Base-by-base conservation (phyloP, 2,888 invertebrate species). In the Drosophila gaucha region DNA sequence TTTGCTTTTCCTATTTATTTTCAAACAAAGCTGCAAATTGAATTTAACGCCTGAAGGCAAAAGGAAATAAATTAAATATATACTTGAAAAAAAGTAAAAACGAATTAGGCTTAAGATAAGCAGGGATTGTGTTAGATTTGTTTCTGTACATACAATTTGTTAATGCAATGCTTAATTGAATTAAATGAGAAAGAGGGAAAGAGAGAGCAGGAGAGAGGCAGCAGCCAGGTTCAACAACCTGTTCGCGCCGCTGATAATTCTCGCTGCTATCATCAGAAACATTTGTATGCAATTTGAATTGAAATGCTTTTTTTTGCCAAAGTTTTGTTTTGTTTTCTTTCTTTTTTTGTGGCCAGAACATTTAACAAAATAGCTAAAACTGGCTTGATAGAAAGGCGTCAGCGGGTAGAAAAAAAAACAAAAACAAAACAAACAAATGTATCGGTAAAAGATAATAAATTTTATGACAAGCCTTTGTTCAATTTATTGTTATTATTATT, bases 361-460 rank as follows among this genome's bases (percentile, higher is more conserved):
- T 54, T 74, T 68, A 50, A 38, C 33, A 20, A 63, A 38, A 20
- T 35, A 35, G 75, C 63, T 8, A 46, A 24, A 24, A 24, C 38
- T 14, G 24, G 14, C 31, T 22, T 46, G 77, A 73, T 49, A 36
- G 39, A 39, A n/a, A 52, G 74, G 67, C 50, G 28, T 50, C 49
- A 36, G 47, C 43, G 16, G n/a, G 33, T 14, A 20, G 22, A 64
- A 54, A 59, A 50, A 65, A 9, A 16, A 39, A 14, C 9, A 31
- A 28, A 22, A n/a, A 22, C 24, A 6, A 64, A 12, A 16, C 8
- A 9, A 31, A 31, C 31, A 67, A 74, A 74, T 50, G 58, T 74
- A 84, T 78, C 84, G 86, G 84, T 87, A 87, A 84, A 87, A 77
- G 58, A 85, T 84, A 87, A 87, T 87, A 79, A 78, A 87, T 78